Base-by-base conservation (phyloP, 2,797 vertebrate genomes). In the Danio jaintianensis region DNA sequence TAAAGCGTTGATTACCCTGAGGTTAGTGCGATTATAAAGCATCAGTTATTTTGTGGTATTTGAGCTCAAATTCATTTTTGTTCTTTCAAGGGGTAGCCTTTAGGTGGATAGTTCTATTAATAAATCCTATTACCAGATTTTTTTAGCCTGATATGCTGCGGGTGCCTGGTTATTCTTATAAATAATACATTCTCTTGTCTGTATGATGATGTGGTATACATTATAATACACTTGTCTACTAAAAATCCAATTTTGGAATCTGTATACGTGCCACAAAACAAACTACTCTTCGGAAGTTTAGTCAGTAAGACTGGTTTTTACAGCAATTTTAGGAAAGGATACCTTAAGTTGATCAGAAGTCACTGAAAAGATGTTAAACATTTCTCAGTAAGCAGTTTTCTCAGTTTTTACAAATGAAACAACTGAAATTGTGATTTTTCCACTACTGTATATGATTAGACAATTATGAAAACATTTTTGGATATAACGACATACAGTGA, bases 11-110 rank as follows among this genome's bases (percentile, higher is more conserved):
- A 66, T 53, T 42, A 40, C 68, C 58, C 55, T 68, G 12, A 7
- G 15, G 58, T 64, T 56, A 78, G 72, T 53, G 50, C 62, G 15
- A 62, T 67, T 85, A 67, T 62, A 22, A 62, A 80, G 70, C 72
- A 8, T 42, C 16, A 77, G 20, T 74, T 59, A 78, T 78, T 63
- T 55, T 52, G 5, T 59, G 61, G 7, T 42, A 16, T 68, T 75
- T 48, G 42, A 58, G 42, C 11, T 50, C 48, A 55, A 70, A 56
- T 56, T 83, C 1, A 63, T 68, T 43, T 74, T 40, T 38, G 18
- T 43, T 67, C 56, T 67, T 62, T 53, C 55, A 40, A 53, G 53
- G 5, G 20, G 18, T 50, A 43, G 36, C 7, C 15, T 52, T 52
- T 12, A 43, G 70, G 20, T 11, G n/a, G 64, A n/a, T 13, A 38